Base-by-base conservation (phyloP, 2,797 vertebrate species). In the Mormyrops boulengeri region DNA sequence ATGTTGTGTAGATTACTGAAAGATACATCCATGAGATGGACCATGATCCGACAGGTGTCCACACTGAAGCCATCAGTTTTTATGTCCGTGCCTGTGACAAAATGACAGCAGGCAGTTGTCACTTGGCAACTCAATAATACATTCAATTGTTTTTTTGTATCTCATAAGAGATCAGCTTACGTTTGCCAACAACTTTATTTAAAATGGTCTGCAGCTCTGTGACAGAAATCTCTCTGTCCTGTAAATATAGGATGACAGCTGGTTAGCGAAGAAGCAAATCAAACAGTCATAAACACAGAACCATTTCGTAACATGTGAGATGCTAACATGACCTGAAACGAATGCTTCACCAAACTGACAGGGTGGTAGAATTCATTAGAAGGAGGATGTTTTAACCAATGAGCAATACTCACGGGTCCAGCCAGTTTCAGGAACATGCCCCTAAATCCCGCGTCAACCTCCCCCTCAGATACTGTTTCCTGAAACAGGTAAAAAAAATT, bases 11-110 rank as follows among this genome's bases (percentile, higher is more conserved):
- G 73, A 80, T 6, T 80, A 44, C 73, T 14, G 41, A 95, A 98
- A 96, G 98, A 99, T 98, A 98, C 97, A 17, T 98, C 97, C 96
- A 98, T 95, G 91, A 98, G 95, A 94, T 97, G 96, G 92, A 98
- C 95, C 96, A 98, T 97, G 87, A 96, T 92, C 66, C 96, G 95
- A 94, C 96, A 97, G 55, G 97, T 98, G 5, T 96, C 96, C 91
- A 96, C 69, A 91, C 94, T 94, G 93, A 99, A 98, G 87, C 97
- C 97, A 22, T 96, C 94, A 0, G 97, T 97, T 92, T 97, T 97
- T 88, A 98, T 93, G 93, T 98, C 97, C 22, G 92, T 93, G 93
- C 96, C 97, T 98, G 92, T 47, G 91, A 92, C 66, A 93, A 85
- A 62, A 84, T 47, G 92, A 88, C n/a, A n/a, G 19, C 19, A 34